Conservation (phyloP, 2,888 invertebrate species). For the Drosophila nigricruria region DNA sequence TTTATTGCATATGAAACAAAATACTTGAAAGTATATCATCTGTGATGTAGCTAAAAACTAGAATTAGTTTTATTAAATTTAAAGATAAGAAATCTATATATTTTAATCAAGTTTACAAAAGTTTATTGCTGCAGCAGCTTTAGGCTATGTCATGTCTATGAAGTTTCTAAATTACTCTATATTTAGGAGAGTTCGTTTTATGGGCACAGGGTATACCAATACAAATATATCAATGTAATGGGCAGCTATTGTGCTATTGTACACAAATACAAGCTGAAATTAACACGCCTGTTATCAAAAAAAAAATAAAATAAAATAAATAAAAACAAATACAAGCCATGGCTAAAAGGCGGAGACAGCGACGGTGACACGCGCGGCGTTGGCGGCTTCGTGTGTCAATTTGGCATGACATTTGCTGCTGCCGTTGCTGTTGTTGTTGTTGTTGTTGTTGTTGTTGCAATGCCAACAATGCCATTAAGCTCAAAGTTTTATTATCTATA, state of each 20-base stretch:
- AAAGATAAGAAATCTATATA: too few relatives aligned
- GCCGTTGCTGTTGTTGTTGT: not conserved
- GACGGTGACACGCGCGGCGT: conserved; percentile 47
- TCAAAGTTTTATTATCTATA: conserved; percentile 70
- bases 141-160: not conserved
- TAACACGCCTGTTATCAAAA: conserved; percentile 69
- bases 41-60: too few relatives aligned
- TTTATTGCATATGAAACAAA: too few relatives aligned
- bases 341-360: conserved; percentile 65
- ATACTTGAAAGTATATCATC: too few relatives aligned
- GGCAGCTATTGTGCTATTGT: conserved; percentile 23
- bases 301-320: conserved; percentile 34
- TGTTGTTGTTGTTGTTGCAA: conserved; percentile 20
- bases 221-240: conserved; percentile 16
- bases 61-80: too few relatives aligned
- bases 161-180: not conserved
- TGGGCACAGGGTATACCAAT: not conserved
- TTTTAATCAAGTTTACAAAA: too few relatives aligned
- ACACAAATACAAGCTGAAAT: conserved; percentile 60
- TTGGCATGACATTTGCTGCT: conserved; percentile 59
- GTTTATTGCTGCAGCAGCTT: not conserved
- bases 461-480: conserved; percentile 74
- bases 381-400: conserved; percentile 65
- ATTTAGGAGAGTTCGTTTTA: not conserved
- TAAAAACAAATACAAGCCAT: conserved; percentile 40